phyloP scores from a whole-genome alignment of 2,888 invertebrate genomes.

The Diarsia dahlii region DNA sequence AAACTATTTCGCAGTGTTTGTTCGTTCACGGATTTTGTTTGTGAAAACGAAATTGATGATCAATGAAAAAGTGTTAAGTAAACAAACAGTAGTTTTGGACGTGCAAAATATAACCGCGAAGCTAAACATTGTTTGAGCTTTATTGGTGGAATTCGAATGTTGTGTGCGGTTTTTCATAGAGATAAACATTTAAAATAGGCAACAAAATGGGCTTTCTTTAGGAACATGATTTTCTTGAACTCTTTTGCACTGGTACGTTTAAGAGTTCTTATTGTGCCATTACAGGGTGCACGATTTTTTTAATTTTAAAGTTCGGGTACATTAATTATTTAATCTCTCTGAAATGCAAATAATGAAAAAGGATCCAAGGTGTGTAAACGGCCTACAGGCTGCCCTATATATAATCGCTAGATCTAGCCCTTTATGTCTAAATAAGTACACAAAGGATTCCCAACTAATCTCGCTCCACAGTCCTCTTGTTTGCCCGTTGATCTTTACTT shows the following conservation, averaged over 20 bases:
- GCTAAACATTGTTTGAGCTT: constrained; percentile 25
- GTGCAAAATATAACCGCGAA: constrained; percentile 15
- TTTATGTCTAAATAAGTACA: background rate
- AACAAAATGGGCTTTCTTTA: too few relatives aligned
- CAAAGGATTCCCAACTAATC: background rate
- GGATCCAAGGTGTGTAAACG: background rate
- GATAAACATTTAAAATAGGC: too few relatives aligned
- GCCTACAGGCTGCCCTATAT: background rate
- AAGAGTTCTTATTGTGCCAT: background rate
- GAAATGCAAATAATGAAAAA: background rate
- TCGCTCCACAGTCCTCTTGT: background rate
- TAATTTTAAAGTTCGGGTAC: background rate
- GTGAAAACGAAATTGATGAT: constrained; percentile 67
- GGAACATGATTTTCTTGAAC: background rate
- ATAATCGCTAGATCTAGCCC: background rate
- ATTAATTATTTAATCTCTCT: background rate
- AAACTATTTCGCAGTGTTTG: constrained; percentile 76
- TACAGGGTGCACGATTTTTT: background rate
- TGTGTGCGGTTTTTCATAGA: background rate
- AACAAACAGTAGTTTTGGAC: constrained; percentile 34
- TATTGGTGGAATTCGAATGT: constrained; percentile 13
- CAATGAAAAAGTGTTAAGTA: constrained; percentile 52
- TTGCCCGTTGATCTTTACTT: constrained; percentile 20
- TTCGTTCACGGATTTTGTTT: constrained; percentile 63
- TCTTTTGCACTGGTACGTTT: background rate